Conservation (phyloP, 1,140 invertebrate species). For the Wiebesia pumilae region DNA sequence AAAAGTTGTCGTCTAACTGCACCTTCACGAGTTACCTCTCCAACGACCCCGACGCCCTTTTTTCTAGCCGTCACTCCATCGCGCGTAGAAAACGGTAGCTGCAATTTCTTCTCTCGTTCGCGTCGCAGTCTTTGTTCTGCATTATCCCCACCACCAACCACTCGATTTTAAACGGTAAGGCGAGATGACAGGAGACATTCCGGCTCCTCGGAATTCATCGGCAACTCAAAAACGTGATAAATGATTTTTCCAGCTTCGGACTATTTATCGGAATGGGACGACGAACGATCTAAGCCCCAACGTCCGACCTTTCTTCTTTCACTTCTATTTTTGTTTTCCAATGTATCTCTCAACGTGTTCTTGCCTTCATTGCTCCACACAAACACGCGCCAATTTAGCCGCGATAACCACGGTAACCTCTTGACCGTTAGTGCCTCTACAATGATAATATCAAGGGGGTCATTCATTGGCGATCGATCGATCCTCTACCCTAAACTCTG, state of each 20-base stretch:
- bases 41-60: neutral
- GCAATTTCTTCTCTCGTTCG: constrained; percentile 8
- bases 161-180: neutral
- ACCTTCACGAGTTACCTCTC: constrained; percentile 53
- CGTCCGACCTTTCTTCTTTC: neutral
- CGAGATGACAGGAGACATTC: neutral
- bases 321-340: neutral
- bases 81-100: constrained; percentile 55
- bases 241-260: constrained; percentile 3
- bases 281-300: neutral
- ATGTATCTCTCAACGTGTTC: neutral
- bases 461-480: constrained; percentile 29
- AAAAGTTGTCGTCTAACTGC: constrained; percentile 69
- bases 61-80: constrained; percentile 56
- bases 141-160: constrained; percentile 6
- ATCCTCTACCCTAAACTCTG: neutral
- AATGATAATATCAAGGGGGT: constrained; percentile 12
- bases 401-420: constrained; percentile 13
- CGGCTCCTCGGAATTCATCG: constrained; percentile 47
- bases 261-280: neutral
- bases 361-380: neutral
- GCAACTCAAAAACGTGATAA: constrained; percentile 50
- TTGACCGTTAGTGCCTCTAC: neutral
- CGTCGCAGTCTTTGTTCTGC: constrained; percentile 32
- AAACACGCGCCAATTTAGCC: neutral